phyloP scores from a whole-genome alignment of 2,888 invertebrate species.

The Callyntrura sp. region DNA sequence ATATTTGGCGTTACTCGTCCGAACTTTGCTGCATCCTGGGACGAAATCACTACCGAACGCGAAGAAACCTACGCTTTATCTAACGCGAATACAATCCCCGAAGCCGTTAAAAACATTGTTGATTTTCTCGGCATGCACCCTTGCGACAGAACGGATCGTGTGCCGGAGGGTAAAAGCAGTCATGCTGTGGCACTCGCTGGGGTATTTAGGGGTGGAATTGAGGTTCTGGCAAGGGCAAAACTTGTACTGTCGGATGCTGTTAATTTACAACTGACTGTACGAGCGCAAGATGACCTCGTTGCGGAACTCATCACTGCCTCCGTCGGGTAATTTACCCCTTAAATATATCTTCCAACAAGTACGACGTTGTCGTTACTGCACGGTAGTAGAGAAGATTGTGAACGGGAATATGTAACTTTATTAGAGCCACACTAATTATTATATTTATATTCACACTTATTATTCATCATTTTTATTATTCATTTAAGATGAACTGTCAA shows the following conservation, averaged over 20 bases:
- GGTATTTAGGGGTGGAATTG: slow-evolving; percentile 95
- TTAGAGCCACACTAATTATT: neutral
- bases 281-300: slow-evolving; percentile 94
- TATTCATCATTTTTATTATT: too few species aligned
- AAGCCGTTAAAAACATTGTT: slow-evolving; percentile 93
- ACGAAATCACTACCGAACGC: slow-evolving; percentile 90
- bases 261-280: slow-evolving; percentile 96
- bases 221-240: slow-evolving; percentile 95
- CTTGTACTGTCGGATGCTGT: slow-evolving; percentile 93
- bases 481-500: too few species aligned
- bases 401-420: neutral
- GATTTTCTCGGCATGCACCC: slow-evolving; percentile 94
- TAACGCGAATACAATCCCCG: slow-evolving; percentile 91
- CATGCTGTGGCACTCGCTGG: slow-evolving; percentile 94
- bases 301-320: slow-evolving; percentile 95
- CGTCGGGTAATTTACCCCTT: slow-evolving; percentile 89
- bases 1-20: slow-evolving; percentile 92
- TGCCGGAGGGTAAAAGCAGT: slow-evolving; percentile 92
- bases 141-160: slow-evolving; percentile 93
- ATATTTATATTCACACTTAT: neutral
- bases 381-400: too few species aligned
- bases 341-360: too few species aligned
- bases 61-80: slow-evolving; percentile 97
- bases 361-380: too few species aligned
- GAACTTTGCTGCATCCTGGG: slow-evolving; percentile 93